Conservation (phyloP, 2,797 vertebrate genomes). For the Semaprochilodus insignis region DNA sequence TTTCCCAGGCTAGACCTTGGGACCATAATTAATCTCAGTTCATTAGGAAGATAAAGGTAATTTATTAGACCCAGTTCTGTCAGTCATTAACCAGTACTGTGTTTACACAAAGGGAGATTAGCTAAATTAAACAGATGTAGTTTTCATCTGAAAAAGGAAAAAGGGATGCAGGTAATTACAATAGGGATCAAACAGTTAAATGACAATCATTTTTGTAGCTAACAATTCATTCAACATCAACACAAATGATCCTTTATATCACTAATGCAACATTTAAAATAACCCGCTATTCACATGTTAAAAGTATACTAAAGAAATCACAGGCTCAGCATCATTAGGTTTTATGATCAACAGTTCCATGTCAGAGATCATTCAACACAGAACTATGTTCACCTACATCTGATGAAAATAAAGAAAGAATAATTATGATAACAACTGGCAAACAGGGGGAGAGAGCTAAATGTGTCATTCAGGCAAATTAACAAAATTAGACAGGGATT, state of each 20-base stretch:
- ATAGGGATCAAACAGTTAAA: conserved; percentile 9
- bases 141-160: conserved; percentile 1
- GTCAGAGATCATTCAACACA: too few relatives aligned
- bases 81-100: conserved; percentile 74
- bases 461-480: too few relatives aligned
- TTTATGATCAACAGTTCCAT: background rate
- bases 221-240: background rate
- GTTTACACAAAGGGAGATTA: conserved; percentile 32
- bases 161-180: conserved; percentile 6
- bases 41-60: conserved; percentile 79
- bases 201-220: background rate
- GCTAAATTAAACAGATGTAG: conserved; percentile 43
- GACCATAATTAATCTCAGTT: conserved; percentile 79
- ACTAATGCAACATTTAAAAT: background rate
- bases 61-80: conserved; percentile 73
- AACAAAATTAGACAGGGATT: too few relatives aligned
- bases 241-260: background rate
- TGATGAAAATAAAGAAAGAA: too few relatives aligned
- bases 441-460: too few relatives aligned
- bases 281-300: too few relatives aligned
- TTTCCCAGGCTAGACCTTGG: conserved; percentile 75
- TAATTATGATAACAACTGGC: too few relatives aligned
- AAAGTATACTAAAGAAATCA: too few relatives aligned
- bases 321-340: background rate
- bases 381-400: too few relatives aligned